These are phyloP conservation scores for Drosophila suboccidentalis DNA, from an alignment of 2,888 invertebrate species.

Conservation along the genomic window DNA sequence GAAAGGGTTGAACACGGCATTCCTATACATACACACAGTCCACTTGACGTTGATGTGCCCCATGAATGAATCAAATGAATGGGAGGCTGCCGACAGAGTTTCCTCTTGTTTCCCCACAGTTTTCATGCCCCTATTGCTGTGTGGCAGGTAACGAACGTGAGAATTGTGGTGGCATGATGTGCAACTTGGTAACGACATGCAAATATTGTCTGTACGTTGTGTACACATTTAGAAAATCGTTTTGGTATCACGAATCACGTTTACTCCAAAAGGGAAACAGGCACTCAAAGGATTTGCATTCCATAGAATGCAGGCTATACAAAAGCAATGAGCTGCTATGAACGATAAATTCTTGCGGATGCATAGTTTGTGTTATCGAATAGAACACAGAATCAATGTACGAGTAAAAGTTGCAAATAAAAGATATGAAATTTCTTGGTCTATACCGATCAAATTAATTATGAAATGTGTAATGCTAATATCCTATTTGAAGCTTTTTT, in stretches of 20 bases:
- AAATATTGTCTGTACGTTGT: conserved; percentile 65
- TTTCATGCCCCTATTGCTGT: neutral
- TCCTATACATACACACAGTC: conserved; percentile 46
- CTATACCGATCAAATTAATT: too few relatives aligned
- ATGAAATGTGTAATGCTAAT: too few relatives aligned
- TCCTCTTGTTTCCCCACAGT: neutral
- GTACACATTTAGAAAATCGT: conserved; percentile 55
- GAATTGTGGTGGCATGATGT: conserved; percentile 11
- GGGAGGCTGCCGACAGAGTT: conserved; percentile 41
- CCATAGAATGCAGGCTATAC: neutral
- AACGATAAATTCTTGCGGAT: neutral
- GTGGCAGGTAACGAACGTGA: conserved; percentile 2
- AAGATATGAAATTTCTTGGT: neutral
- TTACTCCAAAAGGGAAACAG: conserved; percentile 3
- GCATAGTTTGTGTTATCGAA: neutral
- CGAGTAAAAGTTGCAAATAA: neutral
- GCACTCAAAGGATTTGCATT: conserved; percentile 17
- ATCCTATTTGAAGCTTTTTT: too few relatives aligned
- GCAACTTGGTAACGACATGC: conserved; percentile 67
- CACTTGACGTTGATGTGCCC: conserved; percentile 38
- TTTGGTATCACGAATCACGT: conserved; percentile 15
- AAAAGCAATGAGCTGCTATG: neutral
- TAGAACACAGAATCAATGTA: neutral
- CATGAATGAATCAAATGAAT: conserved; percentile 72
- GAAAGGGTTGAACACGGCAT: conserved; percentile 47